Evolutionary conservation across 2,113 vertebrate species (phyloP).

Genomic region (Trichomycterus rosablanca): DNA sequence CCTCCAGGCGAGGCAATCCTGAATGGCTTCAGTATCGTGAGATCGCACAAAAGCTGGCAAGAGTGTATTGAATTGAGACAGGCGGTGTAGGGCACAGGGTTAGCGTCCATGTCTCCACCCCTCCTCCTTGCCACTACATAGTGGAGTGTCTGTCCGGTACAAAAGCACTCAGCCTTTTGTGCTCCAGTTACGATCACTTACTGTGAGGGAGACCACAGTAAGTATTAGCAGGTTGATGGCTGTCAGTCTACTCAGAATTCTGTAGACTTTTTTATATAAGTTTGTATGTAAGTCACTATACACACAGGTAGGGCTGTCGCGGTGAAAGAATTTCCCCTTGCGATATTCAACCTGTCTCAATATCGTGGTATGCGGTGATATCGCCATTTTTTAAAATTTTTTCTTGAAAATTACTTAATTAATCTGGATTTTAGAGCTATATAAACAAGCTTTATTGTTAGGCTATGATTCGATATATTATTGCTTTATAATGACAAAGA

Average conservation of each 20-base stretch:
- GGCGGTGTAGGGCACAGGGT: slow-evolving; percentile 41
- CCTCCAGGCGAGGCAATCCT: slow-evolving; percentile 1
- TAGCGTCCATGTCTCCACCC: slow-evolving; percentile 42
- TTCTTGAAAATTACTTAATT: no score
- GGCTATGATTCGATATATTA: no score
- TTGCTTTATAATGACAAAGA: no score
- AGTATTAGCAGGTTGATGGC: not conserved
- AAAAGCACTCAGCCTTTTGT: slow-evolving; percentile 33
- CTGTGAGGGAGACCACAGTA: not conserved
- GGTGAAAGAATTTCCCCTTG: no score
- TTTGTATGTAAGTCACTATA: no score
- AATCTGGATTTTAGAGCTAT: no score
- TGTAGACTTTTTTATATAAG: no score
- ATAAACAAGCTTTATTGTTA: no score
- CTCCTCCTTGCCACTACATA: slow-evolving; percentile 16
- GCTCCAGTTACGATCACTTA: slow-evolving; percentile 9
- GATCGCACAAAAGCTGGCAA: slow-evolving; percentile 21
- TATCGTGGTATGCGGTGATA: no score
- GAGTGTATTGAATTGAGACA: slow-evolving; percentile 39
- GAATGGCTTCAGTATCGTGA: slow-evolving; percentile 39
- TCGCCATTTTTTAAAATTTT: no score
- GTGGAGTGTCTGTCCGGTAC: slow-evolving; percentile 7
- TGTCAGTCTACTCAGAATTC: not conserved
- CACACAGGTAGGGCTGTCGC: no score
- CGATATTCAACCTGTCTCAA: no score